Evolutionary conservation across 2,888 invertebrate genomes (phyloP).

Genomic region (Eupeodes latifasciatus): DNA sequence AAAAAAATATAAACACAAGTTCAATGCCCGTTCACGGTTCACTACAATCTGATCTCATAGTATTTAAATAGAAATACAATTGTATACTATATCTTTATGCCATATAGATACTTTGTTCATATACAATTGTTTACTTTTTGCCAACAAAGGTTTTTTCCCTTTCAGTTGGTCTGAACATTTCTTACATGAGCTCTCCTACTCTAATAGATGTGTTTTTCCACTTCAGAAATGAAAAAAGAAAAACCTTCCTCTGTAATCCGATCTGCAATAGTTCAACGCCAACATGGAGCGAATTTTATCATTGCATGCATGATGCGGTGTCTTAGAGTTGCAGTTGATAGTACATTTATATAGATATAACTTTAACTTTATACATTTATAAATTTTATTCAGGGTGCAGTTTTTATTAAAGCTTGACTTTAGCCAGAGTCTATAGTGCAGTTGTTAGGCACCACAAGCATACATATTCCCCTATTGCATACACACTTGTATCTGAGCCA

Average conservation of each 20-base stretch:
- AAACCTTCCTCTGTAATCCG: not conserved
- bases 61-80: too few species aligned
- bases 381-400: not conserved
- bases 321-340: not conserved
- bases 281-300: conserved; percentile 1
- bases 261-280: conserved; percentile 29
- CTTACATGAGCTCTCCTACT: not conserved
- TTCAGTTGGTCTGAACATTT: not conserved
- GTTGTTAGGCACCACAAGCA: not conserved
- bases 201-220: conserved; percentile 7
- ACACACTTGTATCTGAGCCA: conserved; percentile 39
- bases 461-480: conserved; percentile 34
- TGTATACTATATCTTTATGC: too few species aligned
- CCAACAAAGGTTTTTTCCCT: conserved; percentile 37
- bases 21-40: conserved; percentile 6
- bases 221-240: not conserved
- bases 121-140: not conserved
- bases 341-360: too few species aligned
- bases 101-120: too few species aligned
- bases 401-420: conserved; percentile 43
- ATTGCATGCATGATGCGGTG: not conserved
- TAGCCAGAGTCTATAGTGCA: conserved; percentile 30
- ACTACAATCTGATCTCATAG: not conserved
- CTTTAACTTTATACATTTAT: too few species aligned
- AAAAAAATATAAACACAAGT: not conserved